These are phyloP conservation scores for Diarsia brunnea DNA, from an alignment of 2,888 invertebrate genomes.

Conservation along the genomic window DNA sequence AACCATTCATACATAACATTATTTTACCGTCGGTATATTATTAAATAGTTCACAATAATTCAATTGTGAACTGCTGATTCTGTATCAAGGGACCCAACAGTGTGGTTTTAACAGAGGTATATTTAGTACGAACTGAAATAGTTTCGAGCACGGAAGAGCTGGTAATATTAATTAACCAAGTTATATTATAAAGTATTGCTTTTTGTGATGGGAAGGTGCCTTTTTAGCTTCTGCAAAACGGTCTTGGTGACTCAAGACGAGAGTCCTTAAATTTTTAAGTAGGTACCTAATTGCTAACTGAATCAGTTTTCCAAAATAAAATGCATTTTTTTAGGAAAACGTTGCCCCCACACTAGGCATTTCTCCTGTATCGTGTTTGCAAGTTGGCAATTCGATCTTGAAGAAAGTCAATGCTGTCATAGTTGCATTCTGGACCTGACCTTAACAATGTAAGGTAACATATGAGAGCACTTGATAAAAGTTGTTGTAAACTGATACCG, in stretches of 20 bases:
- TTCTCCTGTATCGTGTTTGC: too few relatives aligned
- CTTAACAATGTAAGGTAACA: conserved; percentile 45
- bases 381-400: conserved; percentile 31
- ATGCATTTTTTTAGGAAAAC: too few relatives aligned
- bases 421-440: conserved; percentile 44
- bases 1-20: neutral
- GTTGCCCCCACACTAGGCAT: too few relatives aligned
- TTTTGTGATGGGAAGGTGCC: neutral
- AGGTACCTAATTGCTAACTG: too few relatives aligned
- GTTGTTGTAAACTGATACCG: conserved; percentile 55
- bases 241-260: neutral
- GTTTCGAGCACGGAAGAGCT: neutral
- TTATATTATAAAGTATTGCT: too few relatives aligned
- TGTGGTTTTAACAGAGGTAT: conserved; percentile 1
- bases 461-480: conserved; percentile 46
- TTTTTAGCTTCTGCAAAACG: neutral
- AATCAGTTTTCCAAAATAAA: too few relatives aligned
- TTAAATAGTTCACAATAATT: conserved; percentile 15
- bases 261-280: too few relatives aligned
- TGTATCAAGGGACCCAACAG: conserved; percentile 6
- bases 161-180: neutral
- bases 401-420: conserved; percentile 41
- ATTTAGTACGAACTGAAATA: conserved; percentile 1
- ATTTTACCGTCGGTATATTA: neutral
- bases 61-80: conserved; percentile 15